Evolutionary conservation across 1,140 invertebrate species (phyloP), one percentile per base, ranked within the genome.

Genomic region (Drosophila busckii): DNA sequence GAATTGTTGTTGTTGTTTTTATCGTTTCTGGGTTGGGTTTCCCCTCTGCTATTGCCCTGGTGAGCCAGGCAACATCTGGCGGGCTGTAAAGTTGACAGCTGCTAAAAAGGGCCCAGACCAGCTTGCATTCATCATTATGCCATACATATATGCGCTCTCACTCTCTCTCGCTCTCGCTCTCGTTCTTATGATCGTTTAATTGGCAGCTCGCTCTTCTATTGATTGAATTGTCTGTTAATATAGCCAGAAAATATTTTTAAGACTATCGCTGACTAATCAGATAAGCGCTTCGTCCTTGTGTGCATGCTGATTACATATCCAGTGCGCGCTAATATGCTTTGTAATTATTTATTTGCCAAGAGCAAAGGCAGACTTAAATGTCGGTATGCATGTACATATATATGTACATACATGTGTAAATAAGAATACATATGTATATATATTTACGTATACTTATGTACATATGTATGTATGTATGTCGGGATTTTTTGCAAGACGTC

Each of bases 211-310:
- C 42, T 17, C 32, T 3, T 29, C 41, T 46, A 25, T 52, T 48
- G 44, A 75, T 75, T 75, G 70, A 76, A 76, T 69, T 76, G 70
- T 69, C 70, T 71, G 73, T 80, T 73, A 78, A 78, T 78, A 80
- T 23, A 58, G 68, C 69, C 71, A 78, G 80, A 80, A 71, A 71
- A 80, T 23, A 37, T 25, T 71, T 31, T 45, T 61, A 48, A 71
- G 67, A 60, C 46, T 59, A 41, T 31, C 23, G 40, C 37, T 46
- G 62, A 46, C 40, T 63, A 58, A 45, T 59, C 31, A 28, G 41
- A 25, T 29, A 9, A 44, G 25, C 19, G 35, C 46, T 38, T 8
- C 31, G 4, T 25, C 23, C 10, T 31, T 35, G 3, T 10, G 9
- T 25, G n/a, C n/a, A n/a, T n/a, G n/a, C n/a, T n/a, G n/a, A n/a